Conservation (phyloP, 2,797 vertebrate genomes). For the Mastacembelus armatus region DNA sequence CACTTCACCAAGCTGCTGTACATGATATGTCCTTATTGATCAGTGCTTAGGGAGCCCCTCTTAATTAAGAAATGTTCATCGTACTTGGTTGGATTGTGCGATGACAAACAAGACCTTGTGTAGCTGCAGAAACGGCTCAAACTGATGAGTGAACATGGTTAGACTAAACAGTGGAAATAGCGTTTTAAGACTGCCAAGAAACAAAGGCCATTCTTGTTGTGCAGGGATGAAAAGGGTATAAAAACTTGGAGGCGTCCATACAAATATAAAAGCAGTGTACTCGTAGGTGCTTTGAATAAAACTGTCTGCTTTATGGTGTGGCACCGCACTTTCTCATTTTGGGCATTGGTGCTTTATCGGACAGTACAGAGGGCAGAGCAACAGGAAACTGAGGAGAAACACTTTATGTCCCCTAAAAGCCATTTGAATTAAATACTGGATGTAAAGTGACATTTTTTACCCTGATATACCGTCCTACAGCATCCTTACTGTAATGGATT, state of each 20-base stretch:
- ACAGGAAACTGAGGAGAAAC: constrained; percentile 2
- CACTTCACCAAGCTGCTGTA: too few relatives aligned
- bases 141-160: neutral
- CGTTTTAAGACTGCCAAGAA: neutral
- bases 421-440: constrained; percentile 16
- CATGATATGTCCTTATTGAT: too few relatives aligned
- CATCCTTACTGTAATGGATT: constrained; percentile 33
- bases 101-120: neutral
- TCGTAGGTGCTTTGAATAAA: constrained; percentile 8
- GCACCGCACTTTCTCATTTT: neutral
- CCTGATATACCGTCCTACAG: neutral
- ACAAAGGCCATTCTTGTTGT: neutral
- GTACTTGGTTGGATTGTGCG: neutral
- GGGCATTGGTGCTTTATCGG: neutral
- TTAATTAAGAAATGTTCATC: neutral
- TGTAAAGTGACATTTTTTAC: neutral
- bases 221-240: neutral
- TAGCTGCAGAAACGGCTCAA: neutral
- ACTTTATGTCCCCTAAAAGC: neutral
- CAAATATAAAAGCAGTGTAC: neutral
- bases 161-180: neutral
- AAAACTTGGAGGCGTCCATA: neutral
- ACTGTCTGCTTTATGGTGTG: neutral
- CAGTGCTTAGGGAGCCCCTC: neutral
- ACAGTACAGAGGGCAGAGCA: neutral